phyloP scores from a whole-genome alignment of 2,888 invertebrate genomes.

The Patella ulyssiponensis region DNA sequence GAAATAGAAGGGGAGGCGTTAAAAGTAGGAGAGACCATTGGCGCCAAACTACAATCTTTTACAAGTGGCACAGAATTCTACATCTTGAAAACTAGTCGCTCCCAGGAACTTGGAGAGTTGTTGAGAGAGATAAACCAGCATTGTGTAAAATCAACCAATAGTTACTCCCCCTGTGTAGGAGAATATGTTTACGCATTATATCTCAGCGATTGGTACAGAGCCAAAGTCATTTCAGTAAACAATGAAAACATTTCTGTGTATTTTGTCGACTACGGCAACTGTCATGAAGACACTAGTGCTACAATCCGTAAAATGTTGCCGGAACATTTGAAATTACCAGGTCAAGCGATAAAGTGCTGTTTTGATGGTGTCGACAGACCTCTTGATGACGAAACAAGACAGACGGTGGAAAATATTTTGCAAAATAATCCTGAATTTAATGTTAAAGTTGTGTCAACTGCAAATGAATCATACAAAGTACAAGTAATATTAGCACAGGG shows the following conservation, averaged over 20 bases:
- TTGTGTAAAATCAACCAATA: background rate
- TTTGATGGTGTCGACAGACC: slow-evolving; percentile 38
- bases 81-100: background rate
- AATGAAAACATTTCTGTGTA: slow-evolving; percentile 35
- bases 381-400: slow-evolving; percentile 22
- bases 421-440: slow-evolving; percentile 30
- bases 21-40: background rate
- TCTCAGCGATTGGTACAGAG: slow-evolving; percentile 55
- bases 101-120: background rate
- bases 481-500: slow-evolving; percentile 15
- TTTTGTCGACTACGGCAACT: slow-evolving; percentile 67
- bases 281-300: slow-evolving; percentile 37
- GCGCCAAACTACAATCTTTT: background rate
- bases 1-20: background rate
- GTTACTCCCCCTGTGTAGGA: slow-evolving; percentile 28
- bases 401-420: slow-evolving; percentile 36
- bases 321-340: slow-evolving; percentile 39
- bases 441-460: slow-evolving; percentile 28
- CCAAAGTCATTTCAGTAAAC: slow-evolving; percentile 38
- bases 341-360: slow-evolving; percentile 53
- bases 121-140: background rate
- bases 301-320: slow-evolving; percentile 42
- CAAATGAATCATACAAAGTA: slow-evolving; percentile 25
- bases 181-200: slow-evolving; percentile 45
- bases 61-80: background rate